A percentile compares a stretch with the other conserved stretches of the same genome.
These are phyloP conservation scores for Cerastoderma edule DNA, from an alignment of 2,888 invertebrate species.

Conservation along the genomic window DNA sequence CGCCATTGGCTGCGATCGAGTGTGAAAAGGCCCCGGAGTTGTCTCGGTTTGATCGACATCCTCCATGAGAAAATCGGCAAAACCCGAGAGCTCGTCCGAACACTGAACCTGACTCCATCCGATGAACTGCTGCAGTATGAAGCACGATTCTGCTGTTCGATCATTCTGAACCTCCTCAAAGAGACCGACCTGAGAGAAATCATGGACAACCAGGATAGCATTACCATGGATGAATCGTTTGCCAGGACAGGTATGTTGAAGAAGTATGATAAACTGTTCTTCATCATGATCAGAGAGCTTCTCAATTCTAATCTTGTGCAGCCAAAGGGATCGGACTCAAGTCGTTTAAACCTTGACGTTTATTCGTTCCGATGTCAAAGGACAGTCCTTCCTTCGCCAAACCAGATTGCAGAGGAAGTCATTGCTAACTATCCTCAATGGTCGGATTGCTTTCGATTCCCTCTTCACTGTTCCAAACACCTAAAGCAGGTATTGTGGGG, in stretches of 20 bases:
- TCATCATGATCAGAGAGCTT: constrained; percentile 1
- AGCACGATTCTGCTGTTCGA: constrained; percentile 9
- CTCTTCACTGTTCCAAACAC: background rate
- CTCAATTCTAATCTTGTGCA: background rate
- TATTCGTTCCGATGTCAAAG: background rate
- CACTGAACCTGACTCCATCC: background rate
- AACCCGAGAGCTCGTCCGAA: background rate
- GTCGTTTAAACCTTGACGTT: background rate
- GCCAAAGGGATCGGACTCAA: background rate
- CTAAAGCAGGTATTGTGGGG: background rate
- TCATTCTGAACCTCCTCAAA: background rate
- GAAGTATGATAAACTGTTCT: constrained; percentile 10
- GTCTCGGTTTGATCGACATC: background rate
- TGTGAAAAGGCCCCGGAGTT: background rate
- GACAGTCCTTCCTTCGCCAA: background rate
- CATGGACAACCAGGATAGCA: background rate
- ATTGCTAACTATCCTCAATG: background rate
- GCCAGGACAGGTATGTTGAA: background rate
- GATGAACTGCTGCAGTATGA: constrained; percentile 4
- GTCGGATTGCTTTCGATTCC: constrained; percentile 7
- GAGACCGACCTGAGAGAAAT: background rate
- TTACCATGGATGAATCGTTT: background rate
- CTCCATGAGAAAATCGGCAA: background rate
- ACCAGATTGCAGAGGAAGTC: constrained; percentile 1
- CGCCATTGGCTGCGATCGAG: constrained; percentile 1